Evolutionary conservation across 2,113 vertebrate genomes (phyloP), one percentile per base, ranked within the genome.

Genomic region (Scomber scombrus): DNA sequence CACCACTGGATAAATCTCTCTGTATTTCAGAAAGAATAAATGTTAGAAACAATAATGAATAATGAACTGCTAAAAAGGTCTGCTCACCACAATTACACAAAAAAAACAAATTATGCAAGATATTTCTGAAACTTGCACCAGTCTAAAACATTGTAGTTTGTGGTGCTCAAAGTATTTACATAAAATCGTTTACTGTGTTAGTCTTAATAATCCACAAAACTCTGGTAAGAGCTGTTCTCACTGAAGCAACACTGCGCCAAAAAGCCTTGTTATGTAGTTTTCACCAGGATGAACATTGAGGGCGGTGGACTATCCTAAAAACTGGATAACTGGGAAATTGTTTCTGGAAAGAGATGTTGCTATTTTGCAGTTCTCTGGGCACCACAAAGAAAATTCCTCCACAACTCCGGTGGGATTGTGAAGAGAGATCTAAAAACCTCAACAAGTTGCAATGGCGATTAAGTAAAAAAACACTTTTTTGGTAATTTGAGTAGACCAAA

Each of bases 261-360:
- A 50, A 50, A 50, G 21, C 62, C 49, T 26, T 5, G 49, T 16
- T 14, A 46, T 40, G 43, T 19, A 14, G 11, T 13, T 26, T 16
- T 23, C 23, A 26, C 26, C 26, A 56, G 8, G 54, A 26, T n/a
- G 7, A 54, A 5, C 40, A 45, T 11, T 21, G 19, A 45, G n/a
- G 19, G 21, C 15, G 14, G 11, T 63, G 11, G n/a, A 45, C n/a
- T 40, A 40, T 40, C 34, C 8, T 40, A 40, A 40, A 40, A 40
- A 40, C 34, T 45, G 60, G 6, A 63, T 63, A 6, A 63, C 34
- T 63, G 61, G 43, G 61, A 45, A 21, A 63, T 63, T 21, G 11
- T 14, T 18, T 63, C 12, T 63, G 34, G 34, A 9, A 18, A 9
- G 40, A 14, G 6, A 45, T 63, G 43, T 63, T 46, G 3, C 14